Evolutionary conservation across 2,113 vertebrate genomes (phyloP).

Genomic region (Amphilophus citrinellus): DNA sequence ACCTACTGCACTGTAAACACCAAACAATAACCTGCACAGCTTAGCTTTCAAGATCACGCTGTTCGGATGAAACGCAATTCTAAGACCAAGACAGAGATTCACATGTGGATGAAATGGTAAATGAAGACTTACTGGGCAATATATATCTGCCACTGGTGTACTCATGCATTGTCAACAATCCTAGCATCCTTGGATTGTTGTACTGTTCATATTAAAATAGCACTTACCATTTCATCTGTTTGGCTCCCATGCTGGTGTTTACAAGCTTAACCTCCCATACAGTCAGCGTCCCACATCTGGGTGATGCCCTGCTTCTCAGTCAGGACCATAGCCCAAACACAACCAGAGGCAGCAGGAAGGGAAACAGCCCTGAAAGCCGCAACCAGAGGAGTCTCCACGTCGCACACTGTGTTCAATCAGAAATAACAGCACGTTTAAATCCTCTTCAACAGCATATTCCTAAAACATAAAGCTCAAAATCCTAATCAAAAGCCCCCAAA

Average conservation of each 20-base stretch:
- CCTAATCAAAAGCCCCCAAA: conserved; percentile 52
- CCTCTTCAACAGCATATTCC: conserved; percentile 61
- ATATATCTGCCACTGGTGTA: conserved; percentile 5
- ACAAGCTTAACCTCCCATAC: conserved; percentile 72
- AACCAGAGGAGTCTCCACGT: conserved; percentile 65
- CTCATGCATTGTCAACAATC: conserved; percentile 11
- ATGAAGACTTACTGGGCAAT: conserved; percentile 1
- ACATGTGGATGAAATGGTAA: neutral
- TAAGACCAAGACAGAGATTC: neutral
- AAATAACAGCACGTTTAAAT: conserved; percentile 72
- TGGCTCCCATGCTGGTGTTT: conserved; percentile 82
- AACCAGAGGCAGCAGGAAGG: conserved; percentile 62
- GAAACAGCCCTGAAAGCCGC: conserved; percentile 59
- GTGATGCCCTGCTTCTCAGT: conserved; percentile 72
- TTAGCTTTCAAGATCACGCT: neutral
- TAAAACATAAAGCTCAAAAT: conserved; percentile 65
- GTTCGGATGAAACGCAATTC: neutral
- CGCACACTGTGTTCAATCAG: conserved; percentile 71
- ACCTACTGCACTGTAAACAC: conserved; percentile 63
- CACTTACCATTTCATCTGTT: conserved; percentile 86
- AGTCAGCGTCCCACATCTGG: conserved; percentile 67
- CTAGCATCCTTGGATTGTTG: conserved; percentile 15
- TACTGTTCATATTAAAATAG: conserved; percentile 4
- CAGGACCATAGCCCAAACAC: conserved; percentile 76
- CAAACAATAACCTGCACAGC: conserved; percentile 55